These are phyloP conservation scores for Macrotis lagotis DNA, from an alignment of 2,113 vertebrate species.

Conservation along the genomic window DNA sequence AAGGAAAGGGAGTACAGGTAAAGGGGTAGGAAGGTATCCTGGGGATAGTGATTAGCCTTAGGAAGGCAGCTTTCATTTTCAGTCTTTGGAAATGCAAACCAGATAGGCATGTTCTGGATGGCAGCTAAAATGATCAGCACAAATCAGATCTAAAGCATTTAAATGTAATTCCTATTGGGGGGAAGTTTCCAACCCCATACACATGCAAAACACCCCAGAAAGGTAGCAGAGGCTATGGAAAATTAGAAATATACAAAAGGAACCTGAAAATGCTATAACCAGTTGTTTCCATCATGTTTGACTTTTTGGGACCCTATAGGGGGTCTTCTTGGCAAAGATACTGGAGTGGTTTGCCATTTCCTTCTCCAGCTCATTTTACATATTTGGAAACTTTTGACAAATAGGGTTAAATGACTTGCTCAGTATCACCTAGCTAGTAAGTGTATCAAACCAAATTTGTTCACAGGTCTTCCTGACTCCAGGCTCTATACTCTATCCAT, in stretches of 20 bases:
- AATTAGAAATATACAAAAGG: not conserved
- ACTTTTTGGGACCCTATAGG: too few species aligned
- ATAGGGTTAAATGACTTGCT: too few species aligned
- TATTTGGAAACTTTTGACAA: too few species aligned
- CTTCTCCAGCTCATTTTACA: too few species aligned
- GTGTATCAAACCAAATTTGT: too few species aligned
- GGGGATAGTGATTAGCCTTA: not conserved
- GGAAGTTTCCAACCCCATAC: not conserved
- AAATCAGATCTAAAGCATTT: not conserved
- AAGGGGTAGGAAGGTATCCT: not conserved
- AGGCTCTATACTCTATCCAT: too few species aligned
- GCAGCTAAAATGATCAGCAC: not conserved
- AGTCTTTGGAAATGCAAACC: not conserved
- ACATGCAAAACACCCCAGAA: not conserved
- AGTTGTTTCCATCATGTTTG: not conserved
- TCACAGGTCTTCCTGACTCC: too few species aligned
- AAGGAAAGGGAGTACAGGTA: not conserved
- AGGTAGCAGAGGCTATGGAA: not conserved
- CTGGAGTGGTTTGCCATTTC: too few species aligned
- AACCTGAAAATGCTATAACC: not conserved
- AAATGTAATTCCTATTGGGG: not conserved
- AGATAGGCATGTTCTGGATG: not conserved
- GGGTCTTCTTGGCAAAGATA: too few species aligned
- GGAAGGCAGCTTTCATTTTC: constrained; percentile 7
- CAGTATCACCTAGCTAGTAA: too few species aligned